A percentile compares a stretch with the other conserved stretches of the same genome.
These are phyloP conservation scores for Clarias laeviceps DNA, from an alignment of 2,797 vertebrate genomes.

Conservation along the genomic window DNA sequence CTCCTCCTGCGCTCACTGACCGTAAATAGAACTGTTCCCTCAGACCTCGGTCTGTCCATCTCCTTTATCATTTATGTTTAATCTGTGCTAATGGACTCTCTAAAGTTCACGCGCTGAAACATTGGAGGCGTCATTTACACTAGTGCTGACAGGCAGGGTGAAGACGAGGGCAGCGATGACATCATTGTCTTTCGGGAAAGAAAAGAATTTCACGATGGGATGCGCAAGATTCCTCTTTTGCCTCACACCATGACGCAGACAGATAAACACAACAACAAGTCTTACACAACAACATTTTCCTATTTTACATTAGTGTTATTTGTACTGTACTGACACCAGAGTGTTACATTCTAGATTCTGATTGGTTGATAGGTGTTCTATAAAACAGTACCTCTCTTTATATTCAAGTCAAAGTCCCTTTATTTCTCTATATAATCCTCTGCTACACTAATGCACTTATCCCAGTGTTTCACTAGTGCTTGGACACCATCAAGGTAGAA, in stretches of 20 bases:
- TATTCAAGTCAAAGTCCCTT: too few relatives aligned
- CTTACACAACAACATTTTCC: not conserved
- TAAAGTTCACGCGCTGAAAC: slow-evolving; percentile 16
- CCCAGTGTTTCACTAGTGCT: too few relatives aligned
- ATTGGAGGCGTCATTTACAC: slow-evolving; percentile 11
- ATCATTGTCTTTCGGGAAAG: not conserved
- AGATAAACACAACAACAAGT: not conserved
- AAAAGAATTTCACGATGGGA: not conserved
- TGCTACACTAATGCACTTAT: too few relatives aligned
- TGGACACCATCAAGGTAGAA: too few relatives aligned
- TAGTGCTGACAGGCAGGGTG: slow-evolving; percentile 24
- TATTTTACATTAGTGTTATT: not conserved
- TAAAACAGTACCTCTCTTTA: not conserved
- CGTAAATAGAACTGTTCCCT: slow-evolving; percentile 6
- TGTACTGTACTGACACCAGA: not conserved
- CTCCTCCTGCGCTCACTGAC: not conserved
- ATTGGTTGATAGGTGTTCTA: not conserved
- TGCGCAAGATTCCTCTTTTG: not conserved
- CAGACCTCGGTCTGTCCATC: slow-evolving; percentile 24
- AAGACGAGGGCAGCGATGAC: slow-evolving; percentile 1
- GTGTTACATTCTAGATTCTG: not conserved
- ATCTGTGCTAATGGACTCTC: slow-evolving; percentile 42
- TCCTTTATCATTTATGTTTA: slow-evolving; percentile 35
- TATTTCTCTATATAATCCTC: too few relatives aligned
- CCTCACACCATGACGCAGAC: not conserved